A percentile compares a stretch with the other conserved stretches of the same genome.
These are phyloP conservation scores for Muscicapa comitata DNA, from an alignment of 2,797 vertebrate species.

Conservation along the genomic window DNA sequence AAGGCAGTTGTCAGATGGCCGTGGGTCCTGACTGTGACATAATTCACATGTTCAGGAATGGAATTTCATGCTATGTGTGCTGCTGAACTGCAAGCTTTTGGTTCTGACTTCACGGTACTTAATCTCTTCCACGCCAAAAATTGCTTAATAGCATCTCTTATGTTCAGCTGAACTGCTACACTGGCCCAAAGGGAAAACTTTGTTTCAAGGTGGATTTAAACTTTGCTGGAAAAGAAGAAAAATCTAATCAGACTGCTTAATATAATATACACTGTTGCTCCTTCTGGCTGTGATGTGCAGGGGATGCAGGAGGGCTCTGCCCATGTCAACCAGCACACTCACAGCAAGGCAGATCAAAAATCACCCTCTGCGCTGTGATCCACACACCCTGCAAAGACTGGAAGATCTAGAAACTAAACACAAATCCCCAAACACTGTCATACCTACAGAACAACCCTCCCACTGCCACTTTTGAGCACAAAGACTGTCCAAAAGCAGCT, in stretches of 20 bases:
- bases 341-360: neutral
- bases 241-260: neutral
- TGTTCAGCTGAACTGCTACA: neutral
- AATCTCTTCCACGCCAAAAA: neutral
- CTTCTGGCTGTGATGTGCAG: neutral
- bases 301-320: neutral
- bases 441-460: neutral
- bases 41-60: slow-evolving; percentile 5
- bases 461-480: neutral
- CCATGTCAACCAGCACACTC: neutral
- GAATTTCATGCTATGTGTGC: neutral
- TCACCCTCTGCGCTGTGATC: neutral
- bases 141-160: neutral
- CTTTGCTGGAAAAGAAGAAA: neutral
- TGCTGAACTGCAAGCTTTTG: slow-evolving; percentile 4
- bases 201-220: neutral
- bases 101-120: neutral
- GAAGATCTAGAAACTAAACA: neutral
- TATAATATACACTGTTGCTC: neutral
- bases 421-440: neutral
- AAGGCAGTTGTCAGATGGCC: slow-evolving; percentile 19
- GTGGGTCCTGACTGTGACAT: neutral
- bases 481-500: neutral
- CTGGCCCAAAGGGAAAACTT: neutral
- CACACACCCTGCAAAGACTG: neutral